These are phyloP conservation scores for Drosophila punjabiensis DNA, from an alignment of 1,140 invertebrate genomes.

Conservation along the genomic window DNA sequence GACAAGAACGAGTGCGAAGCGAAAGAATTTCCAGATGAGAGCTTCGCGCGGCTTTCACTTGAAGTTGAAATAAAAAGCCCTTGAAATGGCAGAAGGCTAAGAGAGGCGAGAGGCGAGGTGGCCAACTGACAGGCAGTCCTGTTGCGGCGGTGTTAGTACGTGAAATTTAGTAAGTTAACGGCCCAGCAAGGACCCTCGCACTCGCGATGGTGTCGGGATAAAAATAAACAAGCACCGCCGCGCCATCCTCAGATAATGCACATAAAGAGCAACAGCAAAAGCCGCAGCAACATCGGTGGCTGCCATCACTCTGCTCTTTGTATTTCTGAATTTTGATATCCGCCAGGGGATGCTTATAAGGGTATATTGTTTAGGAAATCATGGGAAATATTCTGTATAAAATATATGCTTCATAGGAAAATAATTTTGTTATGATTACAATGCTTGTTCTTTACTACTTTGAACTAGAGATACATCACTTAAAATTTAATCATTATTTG, in stretches of 20 bases:
- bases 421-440: not conserved
- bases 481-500: not conserved
- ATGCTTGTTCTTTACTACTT: not conserved
- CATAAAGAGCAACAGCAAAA: constrained; percentile 42
- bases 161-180: constrained; percentile 63
- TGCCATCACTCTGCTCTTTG: constrained; percentile 7
- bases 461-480: not conserved
- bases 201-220: constrained; percentile 44
- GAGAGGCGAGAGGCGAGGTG: not conserved
- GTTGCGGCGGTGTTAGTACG: constrained; percentile 38
- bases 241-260: constrained; percentile 34
- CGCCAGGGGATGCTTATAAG: not conserved
- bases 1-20: constrained; percentile 3
- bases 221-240: constrained; percentile 40
- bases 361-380: not conserved
- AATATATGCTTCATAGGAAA: not conserved
- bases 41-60: constrained; percentile 20
- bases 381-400: not conserved
- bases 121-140: constrained; percentile 59
- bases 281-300: constrained; percentile 13
- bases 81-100: constrained; percentile 31
- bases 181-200: constrained; percentile 46
- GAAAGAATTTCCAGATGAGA: constrained; percentile 42
- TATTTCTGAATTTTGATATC: constrained; percentile 10
- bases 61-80: constrained; percentile 66